A percentile compares a stretch with the other conserved stretches of the same genome.
phyloP scores from a whole-genome alignment of 1,140 invertebrate species.

The Littorina saxatilis region DNA sequence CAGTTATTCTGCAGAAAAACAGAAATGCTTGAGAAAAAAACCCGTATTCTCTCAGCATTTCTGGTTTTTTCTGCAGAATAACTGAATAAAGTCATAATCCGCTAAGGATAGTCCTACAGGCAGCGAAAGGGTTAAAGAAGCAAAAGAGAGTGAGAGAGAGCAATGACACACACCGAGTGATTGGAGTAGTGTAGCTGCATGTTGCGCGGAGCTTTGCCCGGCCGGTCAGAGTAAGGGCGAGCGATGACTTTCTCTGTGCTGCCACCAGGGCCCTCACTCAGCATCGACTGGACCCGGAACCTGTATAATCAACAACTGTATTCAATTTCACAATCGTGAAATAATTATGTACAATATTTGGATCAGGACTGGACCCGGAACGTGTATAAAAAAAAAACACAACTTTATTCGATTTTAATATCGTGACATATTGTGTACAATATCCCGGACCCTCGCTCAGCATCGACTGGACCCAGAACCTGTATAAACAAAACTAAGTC shows the following conservation, averaged over 20 bases:
- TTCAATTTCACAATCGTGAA: not conserved
- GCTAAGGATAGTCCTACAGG: too few relatives aligned
- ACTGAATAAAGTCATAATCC: too few relatives aligned
- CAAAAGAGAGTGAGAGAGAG: not conserved
- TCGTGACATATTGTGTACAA: slow-evolving; percentile 18
- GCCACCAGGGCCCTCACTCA: not conserved
- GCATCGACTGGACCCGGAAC: slow-evolving; percentile 38
- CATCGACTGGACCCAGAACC: slow-evolving; percentile 40
- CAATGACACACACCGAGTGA: not conserved
- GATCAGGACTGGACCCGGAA: too few relatives aligned
- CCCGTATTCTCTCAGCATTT: too few relatives aligned
- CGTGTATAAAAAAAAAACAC: too few relatives aligned
- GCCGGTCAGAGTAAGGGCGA: slow-evolving; percentile 31
- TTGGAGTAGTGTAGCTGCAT: slow-evolving; percentile 21
- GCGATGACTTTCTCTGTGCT: slow-evolving; percentile 27
- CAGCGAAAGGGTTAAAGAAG: too few relatives aligned
- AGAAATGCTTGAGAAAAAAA: too few relatives aligned
- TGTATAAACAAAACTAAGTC: slow-evolving; percentile 40
- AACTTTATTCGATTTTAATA: too few relatives aligned
- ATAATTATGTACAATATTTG: too few relatives aligned
- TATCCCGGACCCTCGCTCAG: not conserved
- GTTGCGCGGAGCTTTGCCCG: slow-evolving; percentile 36
- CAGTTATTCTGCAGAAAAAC: too few relatives aligned
- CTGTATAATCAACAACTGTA: slow-evolving; percentile 37
- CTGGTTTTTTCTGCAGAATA: too few relatives aligned